These are phyloP conservation scores for Staurois parvus DNA, from an alignment of 2,797 vertebrate species.

Conservation along the genomic window DNA sequence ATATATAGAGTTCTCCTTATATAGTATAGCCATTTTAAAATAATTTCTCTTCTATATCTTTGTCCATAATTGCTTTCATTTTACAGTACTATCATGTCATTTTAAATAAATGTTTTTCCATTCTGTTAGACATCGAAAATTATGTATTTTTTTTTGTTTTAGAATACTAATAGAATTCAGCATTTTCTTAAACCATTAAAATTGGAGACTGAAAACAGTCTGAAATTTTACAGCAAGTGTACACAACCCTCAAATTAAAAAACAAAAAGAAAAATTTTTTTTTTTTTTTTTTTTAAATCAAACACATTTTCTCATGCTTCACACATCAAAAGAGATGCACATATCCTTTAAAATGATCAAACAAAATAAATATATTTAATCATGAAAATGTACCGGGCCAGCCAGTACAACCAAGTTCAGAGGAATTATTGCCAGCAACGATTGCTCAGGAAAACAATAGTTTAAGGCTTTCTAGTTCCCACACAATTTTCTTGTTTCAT, in stretches of 20 bases:
- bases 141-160: not conserved
- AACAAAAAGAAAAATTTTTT: not conserved
- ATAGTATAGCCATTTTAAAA: not conserved
- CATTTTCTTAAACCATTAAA: not conserved
- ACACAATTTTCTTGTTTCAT: not conserved
- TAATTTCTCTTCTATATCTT: not conserved
- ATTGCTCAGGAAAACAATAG: not conserved
- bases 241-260: no score
- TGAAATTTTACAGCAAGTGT: not conserved
- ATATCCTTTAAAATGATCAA: constrained; percentile 68
- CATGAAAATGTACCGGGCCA: constrained; percentile 83
- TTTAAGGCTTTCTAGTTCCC: not conserved
- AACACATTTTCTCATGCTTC: constrained; percentile 39
- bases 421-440: constrained; percentile 10
- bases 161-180: not conserved
- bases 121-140: not conserved
- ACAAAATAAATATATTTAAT: constrained; percentile 80
- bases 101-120: not conserved
- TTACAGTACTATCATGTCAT: not conserved
- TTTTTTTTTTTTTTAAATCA: not conserved
- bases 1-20: not conserved
- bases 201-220: not conserved
- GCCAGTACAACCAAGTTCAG: constrained; percentile 78
- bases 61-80: not conserved
- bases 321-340: constrained; percentile 64